A percentile compares a stretch with the other conserved stretches of the same genome.
phyloP scores from a whole-genome alignment of 2,888 invertebrate genomes.

The Scaptomyza polygonia region DNA sequence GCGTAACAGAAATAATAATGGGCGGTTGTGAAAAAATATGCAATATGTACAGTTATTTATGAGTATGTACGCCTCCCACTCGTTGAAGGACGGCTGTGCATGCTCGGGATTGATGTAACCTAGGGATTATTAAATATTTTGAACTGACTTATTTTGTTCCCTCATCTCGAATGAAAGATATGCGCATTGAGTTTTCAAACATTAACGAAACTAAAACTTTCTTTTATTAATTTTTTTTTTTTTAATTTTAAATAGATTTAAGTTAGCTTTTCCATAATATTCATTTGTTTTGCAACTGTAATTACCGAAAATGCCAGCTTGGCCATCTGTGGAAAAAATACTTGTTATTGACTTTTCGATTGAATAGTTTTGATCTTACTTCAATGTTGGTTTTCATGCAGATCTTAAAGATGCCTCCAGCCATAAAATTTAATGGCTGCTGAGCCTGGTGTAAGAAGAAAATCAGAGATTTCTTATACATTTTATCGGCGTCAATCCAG shows the following conservation, averaged over 20 bases:
- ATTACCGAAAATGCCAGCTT: constrained; percentile 61
- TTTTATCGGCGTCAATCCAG: constrained; percentile 41
- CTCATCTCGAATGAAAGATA: too few relatives aligned
- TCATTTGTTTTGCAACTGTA: constrained; percentile 51
- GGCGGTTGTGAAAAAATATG: neutral
- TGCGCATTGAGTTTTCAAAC: neutral
- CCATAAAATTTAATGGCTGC: constrained; percentile 38
- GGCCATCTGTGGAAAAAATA: constrained; percentile 34
- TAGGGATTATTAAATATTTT: too few relatives aligned
- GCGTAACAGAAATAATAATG: neutral
- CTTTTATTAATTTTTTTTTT: neutral
- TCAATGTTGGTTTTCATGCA: constrained; percentile 47
- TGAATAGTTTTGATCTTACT: constrained; percentile 13
- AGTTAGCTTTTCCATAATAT: constrained; percentile 41
- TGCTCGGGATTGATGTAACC: neutral
- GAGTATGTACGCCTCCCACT: neutral
- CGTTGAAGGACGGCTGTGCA: neutral
- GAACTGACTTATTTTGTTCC: too few relatives aligned
- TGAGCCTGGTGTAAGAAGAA: constrained; percentile 42
- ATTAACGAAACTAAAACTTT: neutral
- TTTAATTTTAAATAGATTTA: neutral
- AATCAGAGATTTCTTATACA: constrained; percentile 39
- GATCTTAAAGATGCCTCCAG: constrained; percentile 48
- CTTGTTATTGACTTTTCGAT: too few relatives aligned
- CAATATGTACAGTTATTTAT: neutral